Base-by-base conservation (phyloP, 2,113 vertebrate genomes). In the Grammomys surdaster region DNA sequence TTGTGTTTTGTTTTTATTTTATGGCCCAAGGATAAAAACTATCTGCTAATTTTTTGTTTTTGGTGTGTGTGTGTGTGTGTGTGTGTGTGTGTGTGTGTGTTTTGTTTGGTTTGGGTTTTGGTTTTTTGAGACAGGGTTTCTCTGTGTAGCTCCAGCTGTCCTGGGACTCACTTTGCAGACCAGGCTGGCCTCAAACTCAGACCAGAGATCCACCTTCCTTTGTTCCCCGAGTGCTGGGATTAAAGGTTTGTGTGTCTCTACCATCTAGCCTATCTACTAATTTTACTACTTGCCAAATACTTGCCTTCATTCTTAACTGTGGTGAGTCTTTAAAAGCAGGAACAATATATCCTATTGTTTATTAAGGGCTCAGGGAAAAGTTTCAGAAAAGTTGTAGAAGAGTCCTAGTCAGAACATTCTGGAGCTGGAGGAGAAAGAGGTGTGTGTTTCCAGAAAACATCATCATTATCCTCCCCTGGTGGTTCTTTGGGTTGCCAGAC, bases 11-110 rank as follows among this genome's bases (percentile, higher is more conserved):
- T 67, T 78, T 85, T 92, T 60, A 93, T 78, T 85, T 92, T 60
- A 93, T 95, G 48, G 33, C 43, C 86, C 92, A 56, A 69, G 56
- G n/a, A 56, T 91, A 67, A 94, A 77, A 40, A 56, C 16, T 46
- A 67, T 88, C 24, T 95, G 28, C 80, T 94, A 67, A 70, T 92
- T 88, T 65, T 76, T 69, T 67, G 11, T 13, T 12, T 33, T 31
- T 31, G 24, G 31, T 36, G 31, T 70, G 33, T 69, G 9, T 67
- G 67, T 69, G 67, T n/a, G 24, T 65, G 63, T 80, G 33, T n/a
- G 13, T n/a, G 31, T 36, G 31, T 70, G 33, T 69, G 9, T 67
- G 67, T 40, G 70, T 40, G 70, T 40, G 1, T 73, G 5, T 22
- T 19, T 72, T 72, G 33, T 73, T 24, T 43, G 5, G 20, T 7